Evolutionary conservation across 2,113 vertebrate species (phyloP), one percentile per base, ranked within the genome.

Genomic region (Columba janthina): DNA sequence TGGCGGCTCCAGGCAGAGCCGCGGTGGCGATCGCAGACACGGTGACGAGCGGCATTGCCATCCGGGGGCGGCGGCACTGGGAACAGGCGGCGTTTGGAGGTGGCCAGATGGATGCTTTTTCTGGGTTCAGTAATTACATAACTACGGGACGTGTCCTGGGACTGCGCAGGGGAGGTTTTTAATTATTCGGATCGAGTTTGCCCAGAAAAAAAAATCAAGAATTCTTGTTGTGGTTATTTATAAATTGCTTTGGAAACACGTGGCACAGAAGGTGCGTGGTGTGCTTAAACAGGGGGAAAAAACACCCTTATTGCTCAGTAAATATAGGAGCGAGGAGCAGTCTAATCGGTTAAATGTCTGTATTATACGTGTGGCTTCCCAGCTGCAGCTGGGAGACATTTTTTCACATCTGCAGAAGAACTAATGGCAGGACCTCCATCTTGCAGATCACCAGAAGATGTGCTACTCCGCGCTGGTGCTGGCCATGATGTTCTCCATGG

Each of bases 401-500:
- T 58, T 62, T 48, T 51, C 6, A 5, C 15, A 17, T 25, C 58
- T 25, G 70, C 3, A 3, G 65, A 53, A 66, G 78, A 74, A 14
- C 50, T 87, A 51, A 96, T n/a, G 64, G 32, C 22, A 62, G 46
- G 50, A 73, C n/a, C 56, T 92, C 94, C 89, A 24, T 85, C 94
- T 79, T 96, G 51, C 97, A 99, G 99, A 99, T 94, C 99, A 99
- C 94, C 99, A 99, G 94, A 99, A 99, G 96, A 98, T 99, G 98
- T 99, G 99, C 87, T 99, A 99, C 96, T 99, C 99, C 6, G 99
- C 99, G 1, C 97, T 99, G 96, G 98, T 99, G 31, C 98, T 99
- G 65, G 98, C 99, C n/a, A 99, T 99, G 99, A 98, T 99, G 87
- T 99, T 99, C 98, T 99, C 98, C 57, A 99, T 99, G 99, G 99